phyloP scores from a whole-genome alignment of 2,797 vertebrate species.

The Peromyscus aztecus region DNA sequence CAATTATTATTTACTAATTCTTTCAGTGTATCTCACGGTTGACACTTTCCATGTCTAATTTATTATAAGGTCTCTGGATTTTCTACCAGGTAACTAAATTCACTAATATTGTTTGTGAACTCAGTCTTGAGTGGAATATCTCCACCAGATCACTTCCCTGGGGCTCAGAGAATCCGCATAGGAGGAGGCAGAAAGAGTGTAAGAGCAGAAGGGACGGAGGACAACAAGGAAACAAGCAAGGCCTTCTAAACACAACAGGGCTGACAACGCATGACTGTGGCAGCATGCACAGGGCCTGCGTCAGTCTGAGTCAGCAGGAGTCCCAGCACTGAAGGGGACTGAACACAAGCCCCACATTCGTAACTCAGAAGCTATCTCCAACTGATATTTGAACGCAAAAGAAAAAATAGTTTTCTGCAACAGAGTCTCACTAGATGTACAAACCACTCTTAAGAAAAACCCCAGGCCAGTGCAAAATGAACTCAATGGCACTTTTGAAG shows the following conservation, averaged over 20 bases:
- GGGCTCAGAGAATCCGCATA: too few species aligned
- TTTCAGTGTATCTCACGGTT: not conserved
- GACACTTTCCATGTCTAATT: not conserved
- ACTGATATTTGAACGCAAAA: not conserved
- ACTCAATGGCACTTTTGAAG: not conserved
- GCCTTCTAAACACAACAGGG: not conserved
- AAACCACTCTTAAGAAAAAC: not conserved
- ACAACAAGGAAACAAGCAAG: not conserved
- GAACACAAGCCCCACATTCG: too few species aligned
- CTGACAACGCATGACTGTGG: not conserved
- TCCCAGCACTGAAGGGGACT: not conserved
- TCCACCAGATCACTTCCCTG: too few species aligned
- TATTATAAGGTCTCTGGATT: not conserved
- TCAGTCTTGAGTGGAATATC: not conserved
- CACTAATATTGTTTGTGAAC: not conserved
- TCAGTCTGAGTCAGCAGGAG: not conserved
- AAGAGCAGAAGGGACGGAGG: not conserved
- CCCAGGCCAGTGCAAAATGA: not conserved
- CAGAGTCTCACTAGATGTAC: not conserved
- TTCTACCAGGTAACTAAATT: not conserved
- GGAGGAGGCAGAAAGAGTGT: not conserved
- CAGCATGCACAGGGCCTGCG: not conserved
- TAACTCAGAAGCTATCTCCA: not conserved
- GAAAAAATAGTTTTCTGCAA: not conserved
- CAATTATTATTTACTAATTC: not conserved